phyloP scores from a whole-genome alignment of 2,888 invertebrate species.

The Teinopalpus imperialis region DNA sequence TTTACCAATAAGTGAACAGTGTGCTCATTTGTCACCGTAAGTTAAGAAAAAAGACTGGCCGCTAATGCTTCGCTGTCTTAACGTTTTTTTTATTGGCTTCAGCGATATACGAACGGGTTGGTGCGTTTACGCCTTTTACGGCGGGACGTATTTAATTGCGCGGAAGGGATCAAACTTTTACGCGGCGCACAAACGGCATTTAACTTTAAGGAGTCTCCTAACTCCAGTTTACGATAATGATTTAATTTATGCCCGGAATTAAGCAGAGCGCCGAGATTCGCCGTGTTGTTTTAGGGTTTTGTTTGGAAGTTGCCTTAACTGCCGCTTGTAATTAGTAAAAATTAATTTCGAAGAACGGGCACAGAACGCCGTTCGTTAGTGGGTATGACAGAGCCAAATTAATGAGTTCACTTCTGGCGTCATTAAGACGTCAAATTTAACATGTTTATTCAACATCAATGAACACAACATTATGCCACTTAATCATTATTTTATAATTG shows the following conservation, averaged over 20 bases:
- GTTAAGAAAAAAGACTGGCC: conserved; percentile 4
- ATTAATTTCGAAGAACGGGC: conserved; percentile 18
- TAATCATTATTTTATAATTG: too few species aligned
- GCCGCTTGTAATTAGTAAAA: conserved; percentile 24
- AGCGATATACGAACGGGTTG: conserved; percentile 16
- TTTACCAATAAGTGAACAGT: too few species aligned
- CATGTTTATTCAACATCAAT: background rate
- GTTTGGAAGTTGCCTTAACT: conserved; percentile 19
- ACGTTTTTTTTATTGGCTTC: conserved; percentile 8
- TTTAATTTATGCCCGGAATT: conserved; percentile 37
- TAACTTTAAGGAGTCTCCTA: conserved; percentile 40
- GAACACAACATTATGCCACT: too few species aligned
- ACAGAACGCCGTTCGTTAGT: conserved; percentile 10
- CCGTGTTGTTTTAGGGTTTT: conserved; percentile 25
- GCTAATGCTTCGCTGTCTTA: too few species aligned
- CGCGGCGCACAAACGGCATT: conserved; percentile 38
- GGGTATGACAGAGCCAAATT: conserved; percentile 14
- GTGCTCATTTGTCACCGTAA: too few species aligned
- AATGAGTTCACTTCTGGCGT: conserved; percentile 12
- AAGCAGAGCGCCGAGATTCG: conserved; percentile 23
- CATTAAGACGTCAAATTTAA: conserved; percentile 11
- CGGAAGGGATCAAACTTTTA: conserved; percentile 36
- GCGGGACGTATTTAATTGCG: conserved; percentile 31
- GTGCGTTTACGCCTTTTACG: conserved; percentile 28
- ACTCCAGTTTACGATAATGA: conserved; percentile 44